Percentiles rank a stretch among this genome's conserved stretches.
Conservation (phyloP, 2,888 invertebrate species). For the Molanna angustata region DNA sequence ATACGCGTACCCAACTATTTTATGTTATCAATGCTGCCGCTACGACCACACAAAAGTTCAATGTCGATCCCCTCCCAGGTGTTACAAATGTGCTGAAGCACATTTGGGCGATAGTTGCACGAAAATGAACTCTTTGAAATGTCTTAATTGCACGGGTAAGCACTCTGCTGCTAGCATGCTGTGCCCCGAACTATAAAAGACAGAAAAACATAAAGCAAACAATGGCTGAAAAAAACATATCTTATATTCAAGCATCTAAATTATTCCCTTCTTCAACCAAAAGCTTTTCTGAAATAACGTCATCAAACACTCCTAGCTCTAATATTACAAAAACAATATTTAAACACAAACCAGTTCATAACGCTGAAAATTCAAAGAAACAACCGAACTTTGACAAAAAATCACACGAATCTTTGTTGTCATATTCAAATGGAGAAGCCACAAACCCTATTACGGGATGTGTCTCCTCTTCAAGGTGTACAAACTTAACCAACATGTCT, state of each 20-base stretch:
- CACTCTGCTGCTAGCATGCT: background rate
- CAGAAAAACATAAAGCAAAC: background rate
- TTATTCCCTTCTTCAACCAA: too few species aligned
- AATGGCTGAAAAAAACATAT: background rate
- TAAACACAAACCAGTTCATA: too few species aligned
- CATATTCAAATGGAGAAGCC: background rate
- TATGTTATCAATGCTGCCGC: constrained; percentile 2
- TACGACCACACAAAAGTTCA: constrained; percentile 4
- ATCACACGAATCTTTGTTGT: background rate
- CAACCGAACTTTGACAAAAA: background rate
- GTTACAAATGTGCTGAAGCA: constrained; percentile 6
- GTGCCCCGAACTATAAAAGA: background rate
- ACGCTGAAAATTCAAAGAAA: too few species aligned
- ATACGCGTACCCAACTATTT: constrained; percentile 8
- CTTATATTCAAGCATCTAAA: background rate
- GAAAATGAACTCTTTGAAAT: background rate
- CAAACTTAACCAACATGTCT: too few species aligned
- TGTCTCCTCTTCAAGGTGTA: too few species aligned
- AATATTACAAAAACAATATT: too few species aligned
- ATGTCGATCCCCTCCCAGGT: constrained; percentile 3
- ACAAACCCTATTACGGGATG: background rate
- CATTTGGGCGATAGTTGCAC: background rate
- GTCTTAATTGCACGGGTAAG: background rate
- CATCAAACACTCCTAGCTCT: too few species aligned
- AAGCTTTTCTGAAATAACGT: too few species aligned